Conservation (phyloP, 1,140 invertebrate species). For the Aradophagus sp. region DNA sequence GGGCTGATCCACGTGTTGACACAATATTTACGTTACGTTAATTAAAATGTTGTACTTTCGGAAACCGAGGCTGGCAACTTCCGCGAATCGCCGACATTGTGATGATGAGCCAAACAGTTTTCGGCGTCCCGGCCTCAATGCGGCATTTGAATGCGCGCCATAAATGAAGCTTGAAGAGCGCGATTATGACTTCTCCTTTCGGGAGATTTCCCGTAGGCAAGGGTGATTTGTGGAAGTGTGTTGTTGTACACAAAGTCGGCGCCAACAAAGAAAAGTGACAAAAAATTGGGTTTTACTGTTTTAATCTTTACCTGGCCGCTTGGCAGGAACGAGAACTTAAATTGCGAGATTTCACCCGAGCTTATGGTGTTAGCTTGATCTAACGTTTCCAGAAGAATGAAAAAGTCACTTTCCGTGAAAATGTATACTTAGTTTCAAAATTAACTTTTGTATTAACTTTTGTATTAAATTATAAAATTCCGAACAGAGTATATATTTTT, state of each 20-base stretch:
- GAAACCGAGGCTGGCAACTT: no score
- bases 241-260: slow-evolving; percentile 9
- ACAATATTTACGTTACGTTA: slow-evolving; percentile 32
- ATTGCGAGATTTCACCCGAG: slow-evolving; percentile 24
- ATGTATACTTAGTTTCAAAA: slow-evolving; percentile 14
- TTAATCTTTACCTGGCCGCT: slow-evolving; percentile 32
- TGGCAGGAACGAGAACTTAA: slow-evolving; percentile 6
- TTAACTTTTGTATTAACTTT: slow-evolving; percentile 9
- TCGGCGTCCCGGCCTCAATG: not conserved
- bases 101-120: slow-evolving; percentile 1
- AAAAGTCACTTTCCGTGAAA: slow-evolving; percentile 31
- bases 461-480: no score
- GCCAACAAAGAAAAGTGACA: slow-evolving; percentile 15
- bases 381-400: slow-evolving; percentile 32
- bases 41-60: slow-evolving; percentile 16
- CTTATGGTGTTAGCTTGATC: slow-evolving; percentile 7
- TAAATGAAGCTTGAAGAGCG: slow-evolving; percentile 10
- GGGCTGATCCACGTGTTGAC: slow-evolving; percentile 7
- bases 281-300: slow-evolving; percentile 37
- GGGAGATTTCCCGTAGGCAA: no score
- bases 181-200: slow-evolving; percentile 33
- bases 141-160: not conserved
- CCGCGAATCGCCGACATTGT: slow-evolving; percentile 3
- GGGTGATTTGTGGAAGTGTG: slow-evolving; percentile 26
- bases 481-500: no score